Conservation (phyloP, 2,797 vertebrate species). For the Fundulus diaphanus region DNA sequence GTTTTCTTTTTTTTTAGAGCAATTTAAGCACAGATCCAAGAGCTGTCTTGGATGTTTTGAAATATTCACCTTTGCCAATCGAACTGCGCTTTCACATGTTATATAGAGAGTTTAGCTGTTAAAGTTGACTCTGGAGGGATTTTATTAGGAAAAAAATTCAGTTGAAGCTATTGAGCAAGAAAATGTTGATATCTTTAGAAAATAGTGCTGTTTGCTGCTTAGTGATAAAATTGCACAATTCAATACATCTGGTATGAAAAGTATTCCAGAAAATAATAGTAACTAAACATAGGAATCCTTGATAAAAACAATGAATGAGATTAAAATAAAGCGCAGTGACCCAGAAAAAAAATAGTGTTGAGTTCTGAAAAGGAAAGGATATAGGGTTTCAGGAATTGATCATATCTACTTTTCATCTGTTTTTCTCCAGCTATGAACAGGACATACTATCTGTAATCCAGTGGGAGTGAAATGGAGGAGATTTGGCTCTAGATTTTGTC, state of each 20-base stretch:
- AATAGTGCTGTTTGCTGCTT: too few relatives aligned
- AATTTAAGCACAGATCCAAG: slow-evolving; percentile 31
- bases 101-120: slow-evolving; percentile 44
- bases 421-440: background rate
- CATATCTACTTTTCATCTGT: background rate
- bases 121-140: slow-evolving; percentile 33
- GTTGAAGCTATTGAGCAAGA: too few relatives aligned
- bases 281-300: too few relatives aligned
- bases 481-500: too few relatives aligned
- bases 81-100: slow-evolving; percentile 45
- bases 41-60: slow-evolving; percentile 34
- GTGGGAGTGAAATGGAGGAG: too few relatives aligned
- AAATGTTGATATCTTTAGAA: too few relatives aligned
- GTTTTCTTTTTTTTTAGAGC: slow-evolving; percentile 22
- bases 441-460: background rate
- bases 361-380: background rate
- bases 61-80: slow-evolving; percentile 46
- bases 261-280: too few relatives aligned
- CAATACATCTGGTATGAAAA: too few relatives aligned
- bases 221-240: too few relatives aligned
- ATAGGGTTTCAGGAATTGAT: background rate
- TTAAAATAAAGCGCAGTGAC: too few relatives aligned
- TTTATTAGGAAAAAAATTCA: too few relatives aligned
- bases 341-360: background rate
- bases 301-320: too few relatives aligned